These are phyloP conservation scores for Tringa solitaria DNA, from an alignment of 2,113 vertebrate genomes.

Conservation along the genomic window DNA sequence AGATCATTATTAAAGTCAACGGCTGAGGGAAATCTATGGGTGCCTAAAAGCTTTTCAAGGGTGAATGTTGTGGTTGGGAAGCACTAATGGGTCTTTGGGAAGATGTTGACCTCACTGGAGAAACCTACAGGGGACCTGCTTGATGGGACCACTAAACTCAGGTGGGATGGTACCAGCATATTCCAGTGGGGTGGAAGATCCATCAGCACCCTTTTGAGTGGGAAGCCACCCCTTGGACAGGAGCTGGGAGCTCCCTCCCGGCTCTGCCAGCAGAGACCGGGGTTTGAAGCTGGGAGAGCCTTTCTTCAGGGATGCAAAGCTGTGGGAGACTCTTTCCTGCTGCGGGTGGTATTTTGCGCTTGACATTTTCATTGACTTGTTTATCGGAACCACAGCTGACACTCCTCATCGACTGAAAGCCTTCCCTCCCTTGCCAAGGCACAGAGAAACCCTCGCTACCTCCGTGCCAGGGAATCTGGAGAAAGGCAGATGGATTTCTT, in stretches of 20 bases:
- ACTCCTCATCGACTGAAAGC: not conserved
- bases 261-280: not conserved
- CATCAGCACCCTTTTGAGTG: not conserved
- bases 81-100: not conserved
- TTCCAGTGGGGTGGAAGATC: not conserved
- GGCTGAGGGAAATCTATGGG: not conserved
- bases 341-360: not conserved
- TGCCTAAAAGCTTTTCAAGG: not conserved
- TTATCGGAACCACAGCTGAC: not conserved
- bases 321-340: rapidly evolving
- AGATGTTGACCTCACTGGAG: not conserved
- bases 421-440: not conserved
- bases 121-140: not conserved
- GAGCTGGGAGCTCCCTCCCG: not conserved
- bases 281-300: not conserved
- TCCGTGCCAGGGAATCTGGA: not conserved
- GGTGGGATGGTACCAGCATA: not conserved
- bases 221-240: not conserved
- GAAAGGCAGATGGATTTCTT: not conserved
- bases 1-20: not conserved
- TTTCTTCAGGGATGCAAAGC: not conserved
- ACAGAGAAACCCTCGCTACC: not conserved
- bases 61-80: not conserved
- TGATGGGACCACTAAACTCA: not conserved
- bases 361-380: not conserved